phyloP scores from a whole-genome alignment of 2,113 vertebrate species.

The Alaudala cheleensis region DNA sequence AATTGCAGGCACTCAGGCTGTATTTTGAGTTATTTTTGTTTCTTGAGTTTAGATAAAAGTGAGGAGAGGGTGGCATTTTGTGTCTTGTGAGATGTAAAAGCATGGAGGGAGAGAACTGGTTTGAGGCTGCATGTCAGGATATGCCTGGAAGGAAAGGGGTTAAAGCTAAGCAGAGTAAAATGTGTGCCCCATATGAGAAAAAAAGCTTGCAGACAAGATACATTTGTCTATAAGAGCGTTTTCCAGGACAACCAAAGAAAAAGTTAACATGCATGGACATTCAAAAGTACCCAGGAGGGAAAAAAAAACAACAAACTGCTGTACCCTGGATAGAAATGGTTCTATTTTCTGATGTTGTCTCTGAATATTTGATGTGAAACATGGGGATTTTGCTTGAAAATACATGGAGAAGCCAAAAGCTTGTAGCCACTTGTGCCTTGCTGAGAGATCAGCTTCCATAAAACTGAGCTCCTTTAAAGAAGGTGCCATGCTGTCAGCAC shows the following conservation, averaged over 20 bases:
- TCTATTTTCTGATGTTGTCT: neutral
- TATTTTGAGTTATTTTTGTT: neutral
- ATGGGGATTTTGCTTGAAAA: neutral
- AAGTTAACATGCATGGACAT: neutral
- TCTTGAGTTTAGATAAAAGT: neutral
- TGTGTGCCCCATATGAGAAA: neutral
- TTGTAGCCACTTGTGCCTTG: neutral
- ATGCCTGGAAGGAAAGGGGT: neutral
- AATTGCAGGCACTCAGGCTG: neutral
- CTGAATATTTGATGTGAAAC: neutral
- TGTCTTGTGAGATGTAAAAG: neutral
- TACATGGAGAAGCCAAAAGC: neutral
- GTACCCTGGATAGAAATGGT: neutral
- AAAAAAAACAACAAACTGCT: neutral
- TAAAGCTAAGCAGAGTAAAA: neutral
- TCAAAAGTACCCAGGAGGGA: neutral
- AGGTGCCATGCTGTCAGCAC: constrained; percentile 62
- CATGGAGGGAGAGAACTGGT: neutral
- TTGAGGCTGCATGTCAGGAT: neutral
- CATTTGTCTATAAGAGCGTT: neutral
- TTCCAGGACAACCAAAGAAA: neutral
- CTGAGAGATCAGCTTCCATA: constrained; percentile 56
- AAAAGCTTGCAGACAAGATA: neutral
- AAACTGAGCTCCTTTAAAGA: constrained; percentile 58
- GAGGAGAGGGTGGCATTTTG: neutral